Percentiles rank a stretch among this genome's conserved stretches.
Conservation (phyloP, 2,113 vertebrate genomes). For the Xiphophorus couchianus region DNA sequence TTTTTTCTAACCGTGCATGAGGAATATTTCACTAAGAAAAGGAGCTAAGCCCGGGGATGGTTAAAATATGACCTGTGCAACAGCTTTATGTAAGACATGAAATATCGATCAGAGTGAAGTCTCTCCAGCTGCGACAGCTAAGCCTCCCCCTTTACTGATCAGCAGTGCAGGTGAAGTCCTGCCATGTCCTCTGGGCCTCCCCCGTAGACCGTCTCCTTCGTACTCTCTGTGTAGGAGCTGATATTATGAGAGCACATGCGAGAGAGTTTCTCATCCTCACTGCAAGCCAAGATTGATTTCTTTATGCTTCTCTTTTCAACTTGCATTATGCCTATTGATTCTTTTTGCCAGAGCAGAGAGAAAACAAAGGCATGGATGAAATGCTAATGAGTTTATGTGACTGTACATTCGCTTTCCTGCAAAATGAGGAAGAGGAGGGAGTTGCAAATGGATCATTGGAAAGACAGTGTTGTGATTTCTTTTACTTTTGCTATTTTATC, state of each 20-base stretch:
- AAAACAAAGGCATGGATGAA: constrained; percentile 38
- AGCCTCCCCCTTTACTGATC: constrained; percentile 17
- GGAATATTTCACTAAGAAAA: neutral
- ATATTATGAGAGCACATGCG: constrained; percentile 34
- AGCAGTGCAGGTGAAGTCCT: constrained; percentile 1
- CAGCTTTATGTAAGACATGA: constrained; percentile 21
- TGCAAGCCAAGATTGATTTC: constrained; percentile 56
- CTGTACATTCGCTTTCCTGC: constrained; percentile 33
- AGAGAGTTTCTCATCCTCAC: constrained; percentile 56
- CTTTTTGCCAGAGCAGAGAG: constrained; percentile 23
- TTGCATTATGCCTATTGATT: constrained; percentile 63
- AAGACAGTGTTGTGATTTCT: neutral
- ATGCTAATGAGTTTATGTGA: constrained; percentile 59
- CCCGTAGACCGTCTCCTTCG: constrained; percentile 18
- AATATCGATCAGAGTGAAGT: constrained; percentile 6
- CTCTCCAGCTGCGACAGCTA: neutral
- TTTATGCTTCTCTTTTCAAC: constrained; percentile 33
- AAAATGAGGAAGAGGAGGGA: constrained; percentile 31
- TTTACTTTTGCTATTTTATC: neutral
- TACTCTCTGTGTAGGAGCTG: constrained; percentile 34
- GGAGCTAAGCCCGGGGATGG: neutral
- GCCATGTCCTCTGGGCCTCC: constrained; percentile 31
- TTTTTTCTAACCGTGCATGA: neutral
- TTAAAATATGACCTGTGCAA: constrained; percentile 10
- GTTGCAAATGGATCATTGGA: constrained; percentile 17